phyloP scores from a whole-genome alignment of 2,113 vertebrate genomes.

The Salvator merianae region DNA sequence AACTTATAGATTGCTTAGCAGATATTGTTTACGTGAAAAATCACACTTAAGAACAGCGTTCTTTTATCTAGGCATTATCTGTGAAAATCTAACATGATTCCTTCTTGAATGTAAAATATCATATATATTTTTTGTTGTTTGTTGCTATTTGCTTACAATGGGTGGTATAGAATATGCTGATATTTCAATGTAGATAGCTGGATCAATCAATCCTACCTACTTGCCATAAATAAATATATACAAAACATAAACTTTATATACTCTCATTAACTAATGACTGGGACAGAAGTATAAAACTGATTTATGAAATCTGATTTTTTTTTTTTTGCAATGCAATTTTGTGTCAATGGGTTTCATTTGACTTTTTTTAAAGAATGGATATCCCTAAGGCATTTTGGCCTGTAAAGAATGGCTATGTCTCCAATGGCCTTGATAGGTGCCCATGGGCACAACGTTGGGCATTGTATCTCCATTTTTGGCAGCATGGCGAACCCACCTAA shows the following conservation, averaged over 20 bases:
- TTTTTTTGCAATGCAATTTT: constrained; percentile 61
- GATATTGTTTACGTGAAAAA: constrained; percentile 75
- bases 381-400: constrained; percentile 36
- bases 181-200: constrained; percentile 31
- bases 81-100: constrained; percentile 74
- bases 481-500: too few species aligned
- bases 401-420: constrained; percentile 25
- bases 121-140: constrained; percentile 24
- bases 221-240: not conserved
- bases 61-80: constrained; percentile 62
- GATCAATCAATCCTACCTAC: constrained; percentile 58
- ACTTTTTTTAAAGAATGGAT: constrained; percentile 7
- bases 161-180: constrained; percentile 68
- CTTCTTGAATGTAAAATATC: constrained; percentile 68
- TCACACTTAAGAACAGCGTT: constrained; percentile 76
- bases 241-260: constrained; percentile 63
- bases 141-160: constrained; percentile 67
- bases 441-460: constrained; percentile 40
- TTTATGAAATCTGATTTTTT: constrained; percentile 66
- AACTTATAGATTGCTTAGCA: constrained; percentile 64
- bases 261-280: too few species aligned
- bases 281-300: too few species aligned
- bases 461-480: too few species aligned
- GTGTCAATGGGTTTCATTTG: constrained; percentile 62
- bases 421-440: constrained; percentile 12